Percentiles rank a stretch among this genome's conserved stretches.
phyloP scores from a whole-genome alignment of 2,888 invertebrate genomes.

The Aphrophora alni region DNA sequence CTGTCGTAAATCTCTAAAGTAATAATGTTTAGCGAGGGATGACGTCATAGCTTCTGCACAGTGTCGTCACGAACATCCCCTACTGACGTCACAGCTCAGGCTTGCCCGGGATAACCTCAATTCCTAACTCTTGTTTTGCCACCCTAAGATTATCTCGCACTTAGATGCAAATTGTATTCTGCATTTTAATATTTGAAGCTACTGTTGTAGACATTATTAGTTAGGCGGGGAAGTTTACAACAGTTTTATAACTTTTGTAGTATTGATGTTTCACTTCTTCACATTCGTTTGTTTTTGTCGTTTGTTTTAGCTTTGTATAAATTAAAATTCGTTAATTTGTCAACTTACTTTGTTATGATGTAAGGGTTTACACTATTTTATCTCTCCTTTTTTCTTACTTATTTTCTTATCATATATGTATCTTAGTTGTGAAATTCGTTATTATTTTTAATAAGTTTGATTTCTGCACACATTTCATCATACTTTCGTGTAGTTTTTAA shows the following conservation, averaged over 20 bases:
- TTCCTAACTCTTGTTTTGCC: no score
- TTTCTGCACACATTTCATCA: no score
- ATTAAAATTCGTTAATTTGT: not conserved
- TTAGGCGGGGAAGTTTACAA: not conserved
- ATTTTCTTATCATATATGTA: no score
- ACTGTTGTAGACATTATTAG: not conserved
- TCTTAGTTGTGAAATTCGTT: no score
- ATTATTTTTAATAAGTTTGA: no score
- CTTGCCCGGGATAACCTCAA: not conserved
- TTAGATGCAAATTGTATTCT: not conserved
- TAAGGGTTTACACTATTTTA: no score
- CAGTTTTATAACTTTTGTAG: not conserved
- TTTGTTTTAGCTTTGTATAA: not conserved
- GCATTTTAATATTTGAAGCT: not conserved
- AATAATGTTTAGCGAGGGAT: not conserved
- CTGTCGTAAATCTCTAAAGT: not conserved
- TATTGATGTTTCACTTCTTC: not conserved
- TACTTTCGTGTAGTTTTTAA: no score
- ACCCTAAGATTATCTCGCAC: not conserved
- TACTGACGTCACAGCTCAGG: not conserved
- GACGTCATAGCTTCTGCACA: not conserved
- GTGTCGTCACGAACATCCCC: not conserved
- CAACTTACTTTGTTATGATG: no score
- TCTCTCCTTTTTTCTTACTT: no score
- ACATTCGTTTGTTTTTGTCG: not conserved